Percentiles rank a stretch among this genome's conserved stretches.
Conservation (phyloP, 1,140 invertebrate species). For the Listronotus bonariensis region DNA sequence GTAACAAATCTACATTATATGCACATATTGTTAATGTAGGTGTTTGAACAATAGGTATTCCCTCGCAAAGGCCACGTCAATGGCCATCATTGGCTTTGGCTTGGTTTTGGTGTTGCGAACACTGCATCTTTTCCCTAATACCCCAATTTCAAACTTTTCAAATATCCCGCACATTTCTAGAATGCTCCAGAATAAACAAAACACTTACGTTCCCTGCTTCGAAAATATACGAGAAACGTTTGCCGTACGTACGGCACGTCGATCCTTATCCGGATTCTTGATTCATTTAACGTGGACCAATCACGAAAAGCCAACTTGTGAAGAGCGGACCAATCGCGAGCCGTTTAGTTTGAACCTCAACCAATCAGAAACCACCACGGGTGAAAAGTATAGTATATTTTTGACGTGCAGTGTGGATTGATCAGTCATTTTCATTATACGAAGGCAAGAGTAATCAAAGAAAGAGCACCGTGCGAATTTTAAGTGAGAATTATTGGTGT, state of each 20-base stretch:
- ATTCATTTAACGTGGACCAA: conserved; percentile 33
- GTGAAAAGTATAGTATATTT: conserved; percentile 19
- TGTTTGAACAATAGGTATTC: too few species aligned
- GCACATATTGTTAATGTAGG: too few species aligned
- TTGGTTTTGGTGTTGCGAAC: too few species aligned
- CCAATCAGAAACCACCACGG: conserved; percentile 33
- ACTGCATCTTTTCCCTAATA: too few species aligned
- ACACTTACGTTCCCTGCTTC: conserved; percentile 16
- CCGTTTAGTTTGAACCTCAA: conserved; percentile 3
- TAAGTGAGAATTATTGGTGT: not conserved
- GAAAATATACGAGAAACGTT: conserved; percentile 21
- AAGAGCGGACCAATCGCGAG: conserved; percentile 9
- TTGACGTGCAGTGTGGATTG: conserved; percentile 19
- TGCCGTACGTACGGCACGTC: conserved; percentile 5
- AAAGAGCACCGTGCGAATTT: conserved; percentile 11
- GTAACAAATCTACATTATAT: too few species aligned
- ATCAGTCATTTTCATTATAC: conserved; percentile 22
- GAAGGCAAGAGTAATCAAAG: not conserved
- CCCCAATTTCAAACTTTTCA: not conserved
- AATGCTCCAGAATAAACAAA: not conserved
- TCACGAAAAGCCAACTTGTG: conserved; percentile 25
- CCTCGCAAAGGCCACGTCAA: too few species aligned
- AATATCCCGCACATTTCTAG: conserved; percentile 2
- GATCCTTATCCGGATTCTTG: conserved; percentile 10
- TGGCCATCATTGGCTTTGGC: too few species aligned